Conservation (phyloP, 2,888 invertebrate genomes). For the Agrilus cyanescens region DNA sequence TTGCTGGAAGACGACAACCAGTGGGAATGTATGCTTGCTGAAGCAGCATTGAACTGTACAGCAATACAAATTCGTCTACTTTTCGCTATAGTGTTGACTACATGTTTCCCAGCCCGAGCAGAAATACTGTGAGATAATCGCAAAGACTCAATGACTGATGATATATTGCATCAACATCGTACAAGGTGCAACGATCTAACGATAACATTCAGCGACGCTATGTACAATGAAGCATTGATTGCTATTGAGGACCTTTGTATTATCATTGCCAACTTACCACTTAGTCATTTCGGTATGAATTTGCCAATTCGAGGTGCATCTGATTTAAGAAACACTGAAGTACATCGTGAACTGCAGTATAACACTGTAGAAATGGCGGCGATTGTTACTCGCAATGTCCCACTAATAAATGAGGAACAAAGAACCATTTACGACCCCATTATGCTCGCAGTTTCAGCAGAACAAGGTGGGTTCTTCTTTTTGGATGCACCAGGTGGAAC, state of each 20-base stretch:
- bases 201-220: conserved; percentile 10
- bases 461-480: conserved; percentile 10
- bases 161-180: conserved; percentile 20
- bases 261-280: conserved; percentile 6
- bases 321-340: conserved; percentile 8
- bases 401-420: conserved; percentile 13
- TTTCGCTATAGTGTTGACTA: conserved; percentile 23
- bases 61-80: conserved; percentile 19
- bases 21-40: too few species aligned
- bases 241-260: conserved; percentile 21
- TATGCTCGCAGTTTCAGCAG: conserved; percentile 10
- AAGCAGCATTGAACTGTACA: conserved; percentile 18
- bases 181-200: conserved; percentile 13
- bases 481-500: too few species aligned
- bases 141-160: conserved; percentile 17
- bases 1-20: too few species aligned
- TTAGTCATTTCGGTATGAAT: too few species aligned
- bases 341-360: conserved; percentile 12
- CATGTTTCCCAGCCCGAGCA: conserved; percentile 19
- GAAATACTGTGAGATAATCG: conserved; percentile 16
- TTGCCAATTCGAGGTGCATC: conserved; percentile 14
- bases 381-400: too few species aligned
- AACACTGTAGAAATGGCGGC: conserved; percentile 9
- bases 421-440: conserved; percentile 11
- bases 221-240: conserved; percentile 22